phyloP scores from a whole-genome alignment of 1,140 invertebrate species.

The Brachionus asplanchnoidis region DNA sequence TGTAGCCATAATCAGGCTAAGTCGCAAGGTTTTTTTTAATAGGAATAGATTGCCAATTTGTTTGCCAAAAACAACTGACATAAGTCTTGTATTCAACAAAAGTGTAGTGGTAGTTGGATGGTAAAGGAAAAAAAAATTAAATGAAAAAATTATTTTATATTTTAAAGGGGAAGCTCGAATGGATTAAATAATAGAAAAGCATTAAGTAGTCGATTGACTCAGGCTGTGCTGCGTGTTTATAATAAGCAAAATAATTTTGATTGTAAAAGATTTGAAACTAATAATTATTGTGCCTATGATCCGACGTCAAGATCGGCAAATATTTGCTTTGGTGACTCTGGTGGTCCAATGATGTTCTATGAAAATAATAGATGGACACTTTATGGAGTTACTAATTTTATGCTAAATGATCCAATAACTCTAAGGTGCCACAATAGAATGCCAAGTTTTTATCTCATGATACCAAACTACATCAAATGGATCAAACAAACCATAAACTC shows the following conservation, averaged over 20 bases:
- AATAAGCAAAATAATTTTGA: background rate
- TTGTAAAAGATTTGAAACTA: background rate
- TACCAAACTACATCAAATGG: constrained; percentile 16
- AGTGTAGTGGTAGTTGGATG: background rate
- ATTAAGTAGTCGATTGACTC: background rate
- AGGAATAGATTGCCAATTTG: background rate
- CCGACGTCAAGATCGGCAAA: background rate
- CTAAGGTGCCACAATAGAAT: background rate
- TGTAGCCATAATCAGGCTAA: constrained; percentile 17
- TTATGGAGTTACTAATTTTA: constrained; percentile 14
- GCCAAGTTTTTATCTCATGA: constrained; percentile 22
- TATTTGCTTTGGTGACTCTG: constrained; percentile 20
- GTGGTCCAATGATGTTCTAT: constrained; percentile 21
- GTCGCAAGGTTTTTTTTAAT: background rate
- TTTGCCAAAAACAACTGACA: background rate
- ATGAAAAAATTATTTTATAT: background rate
- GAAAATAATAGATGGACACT: constrained; percentile 22
- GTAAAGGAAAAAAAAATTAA: background rate
- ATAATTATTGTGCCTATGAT: constrained; percentile 6
- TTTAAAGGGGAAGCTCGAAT: background rate
- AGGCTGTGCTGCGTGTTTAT: background rate
- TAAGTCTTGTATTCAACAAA: background rate
- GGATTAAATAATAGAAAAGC: background rate
- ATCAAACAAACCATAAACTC: background rate
- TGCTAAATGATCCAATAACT: background rate